These are phyloP conservation scores for Capromys pilorides DNA, from an alignment of 2,797 vertebrate species.

Conservation along the genomic window DNA sequence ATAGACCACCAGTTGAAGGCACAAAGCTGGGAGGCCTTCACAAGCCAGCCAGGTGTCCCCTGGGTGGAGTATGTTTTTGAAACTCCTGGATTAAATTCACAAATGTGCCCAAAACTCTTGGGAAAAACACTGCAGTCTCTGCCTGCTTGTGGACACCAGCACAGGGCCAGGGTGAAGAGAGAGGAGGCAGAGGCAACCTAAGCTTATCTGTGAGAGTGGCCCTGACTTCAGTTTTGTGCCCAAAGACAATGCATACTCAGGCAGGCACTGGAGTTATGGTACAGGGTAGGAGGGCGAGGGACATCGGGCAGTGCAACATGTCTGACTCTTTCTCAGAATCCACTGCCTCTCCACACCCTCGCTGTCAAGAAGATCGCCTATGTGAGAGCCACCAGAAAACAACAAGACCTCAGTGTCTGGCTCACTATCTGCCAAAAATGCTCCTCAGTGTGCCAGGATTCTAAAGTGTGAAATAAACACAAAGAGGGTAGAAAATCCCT, in stretches of 20 bases:
- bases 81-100: constrained; percentile 28
- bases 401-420: not conserved
- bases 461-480: not conserved
- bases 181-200: not conserved
- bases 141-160: not conserved
- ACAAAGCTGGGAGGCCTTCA: not conserved
- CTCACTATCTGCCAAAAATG: not conserved
- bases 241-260: not conserved
- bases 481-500: not conserved
- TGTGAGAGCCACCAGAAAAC: fast-evolving
- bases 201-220: not conserved
- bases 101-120: not conserved
- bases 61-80: not conserved
- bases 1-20: not conserved
- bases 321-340: not conserved
- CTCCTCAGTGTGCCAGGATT: not conserved
- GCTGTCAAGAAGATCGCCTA: not conserved
- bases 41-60: not conserved
- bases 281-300: not conserved
- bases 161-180: not conserved
- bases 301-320: not conserved
- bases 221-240: not conserved
- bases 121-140: not conserved
- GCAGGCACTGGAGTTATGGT: not conserved
- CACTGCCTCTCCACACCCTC: too few relatives aligned